Conservation (phyloP, 1,140 invertebrate species). For the Drosophila bipectinata region DNA sequence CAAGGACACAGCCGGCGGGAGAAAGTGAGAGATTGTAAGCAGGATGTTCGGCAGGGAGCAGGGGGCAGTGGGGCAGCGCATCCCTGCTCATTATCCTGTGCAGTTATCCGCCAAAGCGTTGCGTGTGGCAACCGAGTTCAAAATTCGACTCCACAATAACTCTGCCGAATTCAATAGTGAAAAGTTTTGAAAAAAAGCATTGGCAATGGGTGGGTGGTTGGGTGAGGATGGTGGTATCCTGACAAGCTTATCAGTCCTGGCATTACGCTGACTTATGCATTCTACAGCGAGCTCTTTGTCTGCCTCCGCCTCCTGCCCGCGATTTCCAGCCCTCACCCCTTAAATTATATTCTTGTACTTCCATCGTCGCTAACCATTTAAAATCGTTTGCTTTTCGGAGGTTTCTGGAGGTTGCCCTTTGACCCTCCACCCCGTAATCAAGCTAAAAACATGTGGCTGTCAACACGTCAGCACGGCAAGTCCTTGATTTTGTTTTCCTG, state of each 20-base stretch:
- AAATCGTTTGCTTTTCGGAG: constrained; percentile 30
- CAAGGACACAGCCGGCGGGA: constrained; percentile 46
- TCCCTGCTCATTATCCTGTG: constrained; percentile 66
- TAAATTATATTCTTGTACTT: constrained; percentile 49
- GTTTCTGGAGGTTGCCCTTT: constrained; percentile 11
- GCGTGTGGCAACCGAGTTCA: constrained; percentile 66
- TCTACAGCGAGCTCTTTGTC: constrained; percentile 34
- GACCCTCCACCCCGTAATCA: constrained; percentile 6
- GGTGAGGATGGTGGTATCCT: constrained; percentile 51
- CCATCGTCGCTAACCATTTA: constrained; percentile 51
- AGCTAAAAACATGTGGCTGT: constrained; percentile 62
- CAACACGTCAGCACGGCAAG: constrained; percentile 56
- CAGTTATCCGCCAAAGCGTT: constrained; percentile 63
- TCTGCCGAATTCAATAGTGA: constrained; percentile 56
- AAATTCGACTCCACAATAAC: constrained; percentile 39
- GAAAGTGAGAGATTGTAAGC: background rate
- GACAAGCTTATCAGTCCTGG: constrained; percentile 65
- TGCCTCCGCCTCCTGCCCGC: constrained; percentile 10
- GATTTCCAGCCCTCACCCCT: background rate
- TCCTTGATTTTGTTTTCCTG: constrained; percentile 13
- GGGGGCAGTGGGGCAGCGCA: constrained; percentile 3
- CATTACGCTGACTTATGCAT: constrained; percentile 61
- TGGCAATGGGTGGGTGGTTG: background rate
- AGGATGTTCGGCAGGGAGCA: background rate
- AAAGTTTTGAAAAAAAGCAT: constrained; percentile 23